Percentiles rank a stretch among this genome's conserved stretches.
Conservation (phyloP, 2,113 vertebrate species). For the Tichodroma muraria region DNA sequence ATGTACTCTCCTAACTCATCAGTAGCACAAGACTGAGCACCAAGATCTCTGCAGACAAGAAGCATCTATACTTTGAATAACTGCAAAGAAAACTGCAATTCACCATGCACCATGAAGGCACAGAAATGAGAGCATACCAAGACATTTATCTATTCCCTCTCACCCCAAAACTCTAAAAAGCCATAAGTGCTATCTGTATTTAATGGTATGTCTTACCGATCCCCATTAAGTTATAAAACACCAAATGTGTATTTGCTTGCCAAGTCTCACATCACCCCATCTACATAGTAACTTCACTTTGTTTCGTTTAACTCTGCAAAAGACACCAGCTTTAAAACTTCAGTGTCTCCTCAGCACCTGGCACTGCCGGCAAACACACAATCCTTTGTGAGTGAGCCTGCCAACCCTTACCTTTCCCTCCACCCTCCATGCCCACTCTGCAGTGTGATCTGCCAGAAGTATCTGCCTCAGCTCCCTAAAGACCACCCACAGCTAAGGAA, state of each 20-base stretch:
- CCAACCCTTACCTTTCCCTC: background rate
- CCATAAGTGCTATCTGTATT: background rate
- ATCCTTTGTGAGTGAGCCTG: background rate
- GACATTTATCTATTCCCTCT: background rate
- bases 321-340: background rate
- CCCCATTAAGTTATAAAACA: background rate
- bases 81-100: background rate
- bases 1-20: background rate
- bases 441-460: background rate
- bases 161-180: background rate
- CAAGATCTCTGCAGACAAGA: background rate
- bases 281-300: background rate
- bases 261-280: background rate
- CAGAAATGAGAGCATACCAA: background rate
- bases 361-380: background rate
- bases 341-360: background rate
- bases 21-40: background rate
- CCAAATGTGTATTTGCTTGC: background rate
- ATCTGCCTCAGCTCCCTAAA: background rate
- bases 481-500: background rate
- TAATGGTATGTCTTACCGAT: too few relatives aligned
- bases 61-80: background rate
- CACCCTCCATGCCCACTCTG: background rate
- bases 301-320: background rate
- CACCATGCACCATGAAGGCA: background rate